phyloP scores from a whole-genome alignment of 2,888 invertebrate genomes.

The Drosophila mercatorum region DNA sequence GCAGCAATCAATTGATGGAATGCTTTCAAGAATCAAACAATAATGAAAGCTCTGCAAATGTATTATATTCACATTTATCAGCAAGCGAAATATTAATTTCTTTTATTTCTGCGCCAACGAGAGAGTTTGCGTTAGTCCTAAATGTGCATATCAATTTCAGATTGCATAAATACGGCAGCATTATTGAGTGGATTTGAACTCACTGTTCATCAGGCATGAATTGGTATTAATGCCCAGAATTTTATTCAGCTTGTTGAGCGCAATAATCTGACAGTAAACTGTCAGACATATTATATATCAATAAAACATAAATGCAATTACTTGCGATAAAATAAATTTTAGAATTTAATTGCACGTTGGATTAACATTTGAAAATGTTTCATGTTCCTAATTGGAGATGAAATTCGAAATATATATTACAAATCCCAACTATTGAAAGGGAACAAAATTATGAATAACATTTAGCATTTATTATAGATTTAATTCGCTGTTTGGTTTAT shows the following conservation, averaged over 20 bases:
- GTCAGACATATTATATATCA: not conserved
- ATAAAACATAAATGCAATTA: not conserved
- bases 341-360: too few relatives aligned
- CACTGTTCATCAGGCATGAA: conserved; percentile 1
- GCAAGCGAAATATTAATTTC: conserved; percentile 24
- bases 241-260: conserved; percentile 3
- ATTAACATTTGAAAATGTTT: too few relatives aligned
- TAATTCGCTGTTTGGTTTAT: too few relatives aligned
- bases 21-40: conserved; percentile 65
- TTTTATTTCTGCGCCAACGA: not conserved
- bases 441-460: too few relatives aligned
- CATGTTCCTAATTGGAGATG: too few relatives aligned
- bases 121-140: not conserved
- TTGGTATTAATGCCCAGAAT: conserved; percentile 10
- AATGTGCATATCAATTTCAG: conserved; percentile 12
- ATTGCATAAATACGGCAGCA: conserved; percentile 11
- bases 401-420: too few relatives aligned
- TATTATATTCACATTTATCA: conserved; percentile 14
- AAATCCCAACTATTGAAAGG: too few relatives aligned
- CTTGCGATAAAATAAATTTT: too few relatives aligned
- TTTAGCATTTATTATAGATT: too few relatives aligned
- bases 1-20: conserved; percentile 71
- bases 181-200: conserved; percentile 31
- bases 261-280: not conserved
- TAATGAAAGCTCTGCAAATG: conserved; percentile 38